phyloP scores from a whole-genome alignment of 2,113 vertebrate species.

The Laticauda laticaudata region DNA sequence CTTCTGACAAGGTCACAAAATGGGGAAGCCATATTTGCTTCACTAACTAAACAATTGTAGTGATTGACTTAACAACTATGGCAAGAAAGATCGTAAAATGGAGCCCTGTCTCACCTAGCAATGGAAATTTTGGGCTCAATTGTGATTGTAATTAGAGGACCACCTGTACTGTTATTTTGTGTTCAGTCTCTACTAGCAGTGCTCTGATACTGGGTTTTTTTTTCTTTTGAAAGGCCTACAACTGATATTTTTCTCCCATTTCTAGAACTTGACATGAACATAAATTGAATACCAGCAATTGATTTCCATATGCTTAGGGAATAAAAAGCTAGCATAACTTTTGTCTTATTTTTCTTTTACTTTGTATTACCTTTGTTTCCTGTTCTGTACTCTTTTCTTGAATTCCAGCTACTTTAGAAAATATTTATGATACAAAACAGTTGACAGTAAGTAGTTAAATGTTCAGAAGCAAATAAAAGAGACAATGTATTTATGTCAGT shows the following conservation, averaged over 20 bases:
- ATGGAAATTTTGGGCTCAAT: too few species aligned
- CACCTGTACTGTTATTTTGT: background rate
- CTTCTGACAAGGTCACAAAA: too few species aligned
- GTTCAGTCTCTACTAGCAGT: background rate
- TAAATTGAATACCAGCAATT: background rate
- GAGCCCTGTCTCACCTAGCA: too few species aligned
- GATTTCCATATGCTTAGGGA: background rate
- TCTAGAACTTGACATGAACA: background rate
- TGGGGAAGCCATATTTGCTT: too few species aligned
- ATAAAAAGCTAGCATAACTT: background rate
- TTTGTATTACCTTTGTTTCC: background rate
- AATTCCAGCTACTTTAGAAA: background rate
- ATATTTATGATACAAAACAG: background rate
- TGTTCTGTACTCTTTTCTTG: background rate
- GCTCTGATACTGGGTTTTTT: background rate
- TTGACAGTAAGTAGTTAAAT: conserved; percentile 2
- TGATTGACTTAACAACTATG: too few species aligned
- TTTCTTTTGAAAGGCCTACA: background rate
- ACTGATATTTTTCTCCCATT: background rate
- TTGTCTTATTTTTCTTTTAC: fast-evolving
- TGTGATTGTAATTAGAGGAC: too few species aligned
- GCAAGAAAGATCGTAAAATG: too few species aligned
- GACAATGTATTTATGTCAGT: background rate
- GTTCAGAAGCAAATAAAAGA: conserved; percentile 22
- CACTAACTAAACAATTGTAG: too few species aligned